These are phyloP conservation scores for Cassiopea xamachana DNA, from an alignment of 30 jellyfish, hydroid and myxozoan genomes.

Conservation along the genomic window DNA sequence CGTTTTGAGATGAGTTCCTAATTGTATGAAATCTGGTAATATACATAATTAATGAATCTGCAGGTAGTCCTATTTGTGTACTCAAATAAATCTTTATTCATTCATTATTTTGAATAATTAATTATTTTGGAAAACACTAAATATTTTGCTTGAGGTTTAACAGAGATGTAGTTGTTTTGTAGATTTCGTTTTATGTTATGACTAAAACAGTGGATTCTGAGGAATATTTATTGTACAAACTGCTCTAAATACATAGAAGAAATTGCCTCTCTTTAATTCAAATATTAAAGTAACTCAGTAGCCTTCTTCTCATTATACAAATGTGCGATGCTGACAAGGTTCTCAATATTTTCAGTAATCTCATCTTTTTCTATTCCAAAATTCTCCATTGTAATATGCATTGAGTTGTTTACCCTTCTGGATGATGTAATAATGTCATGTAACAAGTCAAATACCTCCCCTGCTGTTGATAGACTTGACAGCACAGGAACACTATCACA, in stretches of 20 bases:
- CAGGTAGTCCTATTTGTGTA: too few relatives aligned
- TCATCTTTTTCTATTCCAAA: conserved; percentile 77
- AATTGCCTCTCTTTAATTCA: not conserved
- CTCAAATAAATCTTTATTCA: too few relatives aligned
- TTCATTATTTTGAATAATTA: too few relatives aligned
- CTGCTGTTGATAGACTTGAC: conserved; percentile 66
- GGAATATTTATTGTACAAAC: too few relatives aligned
- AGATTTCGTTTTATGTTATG: too few relatives aligned
- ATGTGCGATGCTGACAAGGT: conserved; percentile 46
- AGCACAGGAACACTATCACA: conserved; percentile 47
- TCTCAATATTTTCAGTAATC: conserved; percentile 71
- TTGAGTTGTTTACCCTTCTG: conserved; percentile 32
- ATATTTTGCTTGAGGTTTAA: too few relatives aligned
- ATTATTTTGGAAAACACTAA: too few relatives aligned
- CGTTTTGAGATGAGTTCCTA: too few relatives aligned
- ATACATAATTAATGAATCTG: too few relatives aligned
- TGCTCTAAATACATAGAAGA: not conserved
- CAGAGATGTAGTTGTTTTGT: too few relatives aligned
- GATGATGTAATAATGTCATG: conserved; percentile 61
- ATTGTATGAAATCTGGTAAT: too few relatives aligned
- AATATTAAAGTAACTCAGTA: conserved; percentile 6
- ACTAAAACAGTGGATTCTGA: too few relatives aligned
- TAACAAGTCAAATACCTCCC: conserved; percentile 46
- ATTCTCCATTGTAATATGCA: conserved; percentile 23
- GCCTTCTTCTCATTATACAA: conserved; percentile 60